Base-by-base conservation (phyloP, 2,113 vertebrate genomes). In the Pollachius pollachius region DNA sequence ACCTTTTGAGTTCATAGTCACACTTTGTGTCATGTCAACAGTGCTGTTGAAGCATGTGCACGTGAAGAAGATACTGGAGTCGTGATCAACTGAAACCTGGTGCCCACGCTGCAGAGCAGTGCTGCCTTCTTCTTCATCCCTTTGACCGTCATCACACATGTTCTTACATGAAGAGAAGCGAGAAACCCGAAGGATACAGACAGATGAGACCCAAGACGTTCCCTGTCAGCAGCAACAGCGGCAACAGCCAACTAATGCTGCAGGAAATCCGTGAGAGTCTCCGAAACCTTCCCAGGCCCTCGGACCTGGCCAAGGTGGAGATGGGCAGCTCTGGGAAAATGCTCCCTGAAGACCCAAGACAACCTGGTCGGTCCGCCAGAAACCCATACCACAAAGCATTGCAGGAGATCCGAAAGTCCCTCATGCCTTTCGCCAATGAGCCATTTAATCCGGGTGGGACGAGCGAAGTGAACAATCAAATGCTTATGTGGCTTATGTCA, bases 191-290 rank as follows among this genome's bases (percentile, higher is more conserved):
- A 91, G 95, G 96, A 90, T 93, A 96, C 92, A 93, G 96, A 92
- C 97, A 98, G 77, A 98, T 98, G 96, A 94, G 97, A 94, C 97
- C 97, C 88, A 98, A 99, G 91, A 99, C 97, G 52, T 99, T 99
- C 88, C 97, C 97, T 75, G 91, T 95, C 81, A 96, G 95, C 91
- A 97, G 93, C 83, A 95, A 95, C 88, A 94, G 94, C 80, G 96
- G 94, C 92, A 99, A 94, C 88, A 98, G 96, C 81, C 93, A 95
- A 73, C 96, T 97, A 65, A 99, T 99, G 97, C 90, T 99, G 85
- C 95, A 97, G 88, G 97, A 99, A 90, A 99, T 99, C 84, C 85
- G 97, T 23, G 96, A 99, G 83, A 98, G 96, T 77, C 92, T 99
- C 78, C 93, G 95, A 65, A 96, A 98, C 89, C 89, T 98, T 73